Conservation (phyloP, 2,113 vertebrate genomes). For the Callocephalon fimbriatum region DNA sequence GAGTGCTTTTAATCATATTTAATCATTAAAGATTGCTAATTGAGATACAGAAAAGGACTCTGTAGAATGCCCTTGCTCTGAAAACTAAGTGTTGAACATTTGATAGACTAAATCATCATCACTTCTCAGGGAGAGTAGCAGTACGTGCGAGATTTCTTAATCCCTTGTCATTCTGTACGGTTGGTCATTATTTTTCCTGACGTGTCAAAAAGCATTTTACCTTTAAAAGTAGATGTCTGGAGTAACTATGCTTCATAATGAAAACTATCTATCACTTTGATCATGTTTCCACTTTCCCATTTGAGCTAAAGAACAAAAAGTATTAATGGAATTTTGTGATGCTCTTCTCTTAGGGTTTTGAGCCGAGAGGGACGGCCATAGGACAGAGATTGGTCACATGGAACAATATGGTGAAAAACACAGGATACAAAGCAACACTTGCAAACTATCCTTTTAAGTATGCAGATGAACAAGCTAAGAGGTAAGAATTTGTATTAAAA, state of each 20-base stretch:
- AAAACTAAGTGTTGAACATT: neutral
- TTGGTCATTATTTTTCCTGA: slow-evolving; percentile 19
- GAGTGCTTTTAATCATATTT: neutral
- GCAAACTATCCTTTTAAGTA: slow-evolving; percentile 99
- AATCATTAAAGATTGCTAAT: neutral
- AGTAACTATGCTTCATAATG: slow-evolving; percentile 7
- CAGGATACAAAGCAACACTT: slow-evolving; percentile 96
- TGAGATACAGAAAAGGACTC: neutral
- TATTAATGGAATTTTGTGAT: slow-evolving; percentile 40
- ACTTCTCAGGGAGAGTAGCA: neutral
- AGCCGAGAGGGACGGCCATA: slow-evolving; percentile 95
- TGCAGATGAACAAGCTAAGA: slow-evolving; percentile 97
- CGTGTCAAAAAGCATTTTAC: slow-evolving; percentile 23
- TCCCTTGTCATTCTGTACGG: neutral
- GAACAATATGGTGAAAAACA: slow-evolving; percentile 99
- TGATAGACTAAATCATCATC: neutral
- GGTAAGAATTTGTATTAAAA: slow-evolving; percentile 75
- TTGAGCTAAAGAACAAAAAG: neutral
- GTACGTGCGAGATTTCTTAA: neutral
- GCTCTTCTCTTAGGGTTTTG: slow-evolving; percentile 87
- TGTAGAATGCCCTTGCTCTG: neutral
- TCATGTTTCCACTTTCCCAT: neutral
- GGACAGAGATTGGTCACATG: slow-evolving; percentile 97
- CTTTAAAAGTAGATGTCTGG: neutral
- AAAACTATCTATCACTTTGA: slow-evolving; percentile 46